These are phyloP conservation scores for Eledona agricola DNA, from an alignment of 2,888 invertebrate genomes.

Conservation along the genomic window DNA sequence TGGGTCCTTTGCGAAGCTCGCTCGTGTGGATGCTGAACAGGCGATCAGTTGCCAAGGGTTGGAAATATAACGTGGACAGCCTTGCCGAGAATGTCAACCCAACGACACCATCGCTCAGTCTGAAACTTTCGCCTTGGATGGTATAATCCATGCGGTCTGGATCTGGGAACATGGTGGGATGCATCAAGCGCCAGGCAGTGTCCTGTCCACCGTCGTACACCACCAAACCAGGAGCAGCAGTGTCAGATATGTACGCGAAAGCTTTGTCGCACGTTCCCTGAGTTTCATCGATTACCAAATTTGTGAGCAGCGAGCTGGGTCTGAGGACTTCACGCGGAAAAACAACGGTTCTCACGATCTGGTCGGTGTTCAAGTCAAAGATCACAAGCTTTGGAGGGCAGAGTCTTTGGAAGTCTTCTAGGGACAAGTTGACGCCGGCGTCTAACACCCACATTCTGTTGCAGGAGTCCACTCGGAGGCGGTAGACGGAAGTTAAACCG, in stretches of 20 bases:
- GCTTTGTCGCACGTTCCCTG: slow-evolving; percentile 77
- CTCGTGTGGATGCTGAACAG: slow-evolving; percentile 81
- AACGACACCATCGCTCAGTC: slow-evolving; percentile 78
- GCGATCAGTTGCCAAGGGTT: slow-evolving; percentile 77
- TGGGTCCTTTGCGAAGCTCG: slow-evolving; percentile 76
- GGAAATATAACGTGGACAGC: slow-evolving; percentile 72
- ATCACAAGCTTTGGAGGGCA: slow-evolving; percentile 85
- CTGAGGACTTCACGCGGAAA: slow-evolving; percentile 79
- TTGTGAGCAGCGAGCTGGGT: slow-evolving; percentile 80
- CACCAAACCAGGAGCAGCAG: slow-evolving; percentile 79
- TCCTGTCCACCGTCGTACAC: slow-evolving; percentile 77
- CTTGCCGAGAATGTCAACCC: slow-evolving; percentile 75
- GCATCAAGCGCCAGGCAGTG: slow-evolving; percentile 81
- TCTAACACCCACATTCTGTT: slow-evolving; percentile 83
- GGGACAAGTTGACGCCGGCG: slow-evolving; percentile 76
- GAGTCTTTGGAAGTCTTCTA: slow-evolving; percentile 72
- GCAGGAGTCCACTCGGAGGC: slow-evolving; percentile 79
- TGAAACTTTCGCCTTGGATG: slow-evolving; percentile 74
- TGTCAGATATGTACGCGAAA: slow-evolving; percentile 83
- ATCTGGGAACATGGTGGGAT: slow-evolving; percentile 87
- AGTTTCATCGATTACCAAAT: slow-evolving; percentile 80
- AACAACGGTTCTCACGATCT: slow-evolving; percentile 73
- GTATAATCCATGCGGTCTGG: slow-evolving; percentile 80
- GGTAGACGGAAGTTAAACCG: slow-evolving; percentile 81
- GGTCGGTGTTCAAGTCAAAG: slow-evolving; percentile 79